These are phyloP conservation scores for Tachina fera DNA, from an alignment of 2,888 invertebrate genomes.

Conservation along the genomic window DNA sequence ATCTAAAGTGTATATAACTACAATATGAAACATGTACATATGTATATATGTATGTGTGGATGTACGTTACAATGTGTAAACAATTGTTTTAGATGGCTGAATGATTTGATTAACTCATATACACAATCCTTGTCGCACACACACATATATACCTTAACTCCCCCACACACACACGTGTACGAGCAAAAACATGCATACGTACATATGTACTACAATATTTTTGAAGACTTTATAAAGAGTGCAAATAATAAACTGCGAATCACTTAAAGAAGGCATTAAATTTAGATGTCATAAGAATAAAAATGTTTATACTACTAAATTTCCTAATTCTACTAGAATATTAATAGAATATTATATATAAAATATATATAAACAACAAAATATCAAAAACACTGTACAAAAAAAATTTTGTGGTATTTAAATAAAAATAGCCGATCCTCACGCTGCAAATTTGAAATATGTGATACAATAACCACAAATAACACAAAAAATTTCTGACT, in stretches of 20 bases:
- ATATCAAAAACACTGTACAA: too few species aligned
- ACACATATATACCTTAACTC: background rate
- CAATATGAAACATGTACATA: slow-evolving; percentile 11
- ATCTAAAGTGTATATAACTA: slow-evolving; percentile 69
- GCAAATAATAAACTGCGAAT: slow-evolving; percentile 8
- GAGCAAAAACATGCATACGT: background rate
- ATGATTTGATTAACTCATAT: slow-evolving; percentile 40
- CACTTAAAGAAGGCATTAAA: background rate
- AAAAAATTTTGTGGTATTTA: too few species aligned
- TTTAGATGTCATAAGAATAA: too few species aligned
- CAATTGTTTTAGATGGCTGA: slow-evolving; percentile 53
- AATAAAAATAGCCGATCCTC: too few species aligned
- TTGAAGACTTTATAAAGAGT: slow-evolving; percentile 37
- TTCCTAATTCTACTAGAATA: too few species aligned
- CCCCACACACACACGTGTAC: too few species aligned
- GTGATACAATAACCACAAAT: too few species aligned
- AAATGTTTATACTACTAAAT: too few species aligned
- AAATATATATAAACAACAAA: too few species aligned
- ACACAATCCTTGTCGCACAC: slow-evolving; percentile 9
- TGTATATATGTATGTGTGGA: background rate
- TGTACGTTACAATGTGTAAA: background rate
- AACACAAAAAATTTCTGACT: too few species aligned
- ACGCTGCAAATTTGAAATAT: too few species aligned
- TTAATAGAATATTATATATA: too few species aligned
- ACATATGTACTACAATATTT: slow-evolving; percentile 13